These are phyloP conservation scores for Euleptes europaea DNA, from an alignment of 2,113 vertebrate species.

Conservation along the genomic window DNA sequence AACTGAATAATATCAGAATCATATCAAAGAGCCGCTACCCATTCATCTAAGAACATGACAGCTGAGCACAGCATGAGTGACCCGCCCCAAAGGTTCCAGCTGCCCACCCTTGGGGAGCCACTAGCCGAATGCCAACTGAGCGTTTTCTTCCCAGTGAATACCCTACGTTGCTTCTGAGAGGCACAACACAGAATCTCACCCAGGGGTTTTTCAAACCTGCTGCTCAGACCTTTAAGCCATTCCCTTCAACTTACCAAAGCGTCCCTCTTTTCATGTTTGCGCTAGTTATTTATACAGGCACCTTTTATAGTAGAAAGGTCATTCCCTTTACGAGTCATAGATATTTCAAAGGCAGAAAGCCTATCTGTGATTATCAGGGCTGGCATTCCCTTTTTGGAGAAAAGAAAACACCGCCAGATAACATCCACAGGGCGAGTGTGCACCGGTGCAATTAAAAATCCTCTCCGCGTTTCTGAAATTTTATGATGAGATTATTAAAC, in stretches of 20 bases:
- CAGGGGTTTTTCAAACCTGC: not conserved
- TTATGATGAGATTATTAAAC: not conserved
- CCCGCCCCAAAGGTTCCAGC: not conserved
- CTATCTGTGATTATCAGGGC: conserved; percentile 28
- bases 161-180: conserved; percentile 2
- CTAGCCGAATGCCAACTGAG: not conserved
- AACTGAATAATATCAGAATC: too few species aligned
- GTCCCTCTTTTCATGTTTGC: conserved; percentile 20
- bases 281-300: conserved; percentile 19
- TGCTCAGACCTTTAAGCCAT: not conserved
- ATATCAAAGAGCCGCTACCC: too few species aligned
- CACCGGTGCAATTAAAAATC: not conserved
- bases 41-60: too few species aligned
- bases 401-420: conserved; percentile 21
- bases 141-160: not conserved
- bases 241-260: conserved; percentile 5
- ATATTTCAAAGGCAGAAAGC: conserved; percentile 29
- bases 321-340: not conserved
- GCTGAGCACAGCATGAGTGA: not conserved
- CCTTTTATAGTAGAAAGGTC: conserved; percentile 29
- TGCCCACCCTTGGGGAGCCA: not conserved
- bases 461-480: not conserved
- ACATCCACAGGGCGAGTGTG: not conserved
- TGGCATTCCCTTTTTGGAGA: not conserved
- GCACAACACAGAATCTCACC: not conserved